Evolutionary conservation across 2,888 invertebrate species (phyloP).

Genomic region (Catocala fraxini): DNA sequence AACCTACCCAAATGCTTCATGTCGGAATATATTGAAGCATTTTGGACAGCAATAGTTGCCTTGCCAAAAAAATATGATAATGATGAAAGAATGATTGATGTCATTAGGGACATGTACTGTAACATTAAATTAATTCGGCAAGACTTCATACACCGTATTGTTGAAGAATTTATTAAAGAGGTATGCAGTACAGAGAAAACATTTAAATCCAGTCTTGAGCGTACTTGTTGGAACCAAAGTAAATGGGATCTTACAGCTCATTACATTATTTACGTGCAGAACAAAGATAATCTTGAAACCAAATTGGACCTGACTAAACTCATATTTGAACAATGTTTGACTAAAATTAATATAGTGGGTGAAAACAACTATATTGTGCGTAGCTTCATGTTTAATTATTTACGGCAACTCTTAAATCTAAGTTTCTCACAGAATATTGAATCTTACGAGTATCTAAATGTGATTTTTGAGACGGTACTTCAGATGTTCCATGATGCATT

Average conservation of each 20-base stretch:
- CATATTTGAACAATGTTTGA: conserved; percentile 45
- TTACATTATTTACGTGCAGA: conserved; percentile 41
- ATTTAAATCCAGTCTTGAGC: conserved; percentile 15
- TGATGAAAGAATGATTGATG: conserved; percentile 41
- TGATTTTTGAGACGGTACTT: conserved; percentile 49
- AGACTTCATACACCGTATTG: conserved; percentile 50
- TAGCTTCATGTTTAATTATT: conserved; percentile 38
- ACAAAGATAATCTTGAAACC: conserved; percentile 32
- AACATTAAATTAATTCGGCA: conserved; percentile 51
- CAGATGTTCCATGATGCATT: conserved; percentile 36
- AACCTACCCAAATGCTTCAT: conserved; percentile 47
- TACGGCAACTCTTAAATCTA: conserved; percentile 32
- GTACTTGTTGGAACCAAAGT: conserved; percentile 33
- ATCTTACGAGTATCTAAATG: conserved; percentile 27
- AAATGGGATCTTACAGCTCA: conserved; percentile 56
- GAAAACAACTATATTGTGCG: conserved; percentile 34
- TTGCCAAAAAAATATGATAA: conserved; percentile 53
- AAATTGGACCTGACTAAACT: conserved; percentile 38
- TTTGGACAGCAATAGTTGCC: conserved; percentile 58
- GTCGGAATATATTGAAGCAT: conserved; percentile 50
- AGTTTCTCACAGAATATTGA: conserved; percentile 17
- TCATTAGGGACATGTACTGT: conserved; percentile 48
- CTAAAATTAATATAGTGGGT: conserved; percentile 42
- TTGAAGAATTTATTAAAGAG: conserved; percentile 54
- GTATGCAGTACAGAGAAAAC: conserved; percentile 45